A percentile compares a stretch with the other conserved stretches of the same genome.
Conservation (phyloP, 64 coral and sea anemone genomes). For the Stichodactyla helianthus region DNA sequence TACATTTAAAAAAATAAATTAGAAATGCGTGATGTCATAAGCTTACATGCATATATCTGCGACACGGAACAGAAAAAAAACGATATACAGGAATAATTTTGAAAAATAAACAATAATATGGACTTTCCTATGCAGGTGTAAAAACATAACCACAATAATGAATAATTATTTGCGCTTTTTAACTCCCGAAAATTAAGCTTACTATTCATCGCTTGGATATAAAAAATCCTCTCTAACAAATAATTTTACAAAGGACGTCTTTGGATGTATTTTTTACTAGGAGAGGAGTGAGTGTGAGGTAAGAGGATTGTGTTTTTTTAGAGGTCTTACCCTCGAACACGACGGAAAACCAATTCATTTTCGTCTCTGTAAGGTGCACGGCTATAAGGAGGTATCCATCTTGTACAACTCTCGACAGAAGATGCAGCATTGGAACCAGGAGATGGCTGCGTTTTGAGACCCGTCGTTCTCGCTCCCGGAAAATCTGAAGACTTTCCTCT, state of each 20-base stretch:
- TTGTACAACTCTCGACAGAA: conserved; percentile 48
- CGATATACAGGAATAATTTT: not conserved
- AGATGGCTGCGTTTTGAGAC: conserved; percentile 64
- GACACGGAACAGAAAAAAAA: not conserved
- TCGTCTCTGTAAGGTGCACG: conserved; percentile 40
- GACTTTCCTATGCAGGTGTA: not conserved
- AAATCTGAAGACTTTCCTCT: conserved; percentile 92
- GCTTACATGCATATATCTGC: not conserved
- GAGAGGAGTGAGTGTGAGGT: not conserved
- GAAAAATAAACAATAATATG: not conserved
- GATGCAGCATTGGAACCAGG: conserved; percentile 68
- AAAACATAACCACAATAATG: not conserved
- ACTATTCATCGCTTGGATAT: not conserved
- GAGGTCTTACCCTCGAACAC: conserved; percentile 81
- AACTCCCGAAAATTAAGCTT: not conserved
- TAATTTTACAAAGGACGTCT: too few species aligned
- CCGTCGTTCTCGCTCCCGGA: conserved; percentile 83
- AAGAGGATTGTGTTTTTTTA: not conserved
- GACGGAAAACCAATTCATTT: conserved; percentile 77
- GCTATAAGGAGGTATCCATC: conserved; percentile 82
- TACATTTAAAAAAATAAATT: not conserved
- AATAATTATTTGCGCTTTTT: not conserved
- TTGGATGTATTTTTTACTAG: not conserved
- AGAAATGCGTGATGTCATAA: not conserved
- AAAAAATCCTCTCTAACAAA: not conserved